Evolutionary conservation across 2,888 invertebrate species (phyloP), one percentile per base, ranked within the genome.

Genomic region (Napeogenes sylphis): DNA sequence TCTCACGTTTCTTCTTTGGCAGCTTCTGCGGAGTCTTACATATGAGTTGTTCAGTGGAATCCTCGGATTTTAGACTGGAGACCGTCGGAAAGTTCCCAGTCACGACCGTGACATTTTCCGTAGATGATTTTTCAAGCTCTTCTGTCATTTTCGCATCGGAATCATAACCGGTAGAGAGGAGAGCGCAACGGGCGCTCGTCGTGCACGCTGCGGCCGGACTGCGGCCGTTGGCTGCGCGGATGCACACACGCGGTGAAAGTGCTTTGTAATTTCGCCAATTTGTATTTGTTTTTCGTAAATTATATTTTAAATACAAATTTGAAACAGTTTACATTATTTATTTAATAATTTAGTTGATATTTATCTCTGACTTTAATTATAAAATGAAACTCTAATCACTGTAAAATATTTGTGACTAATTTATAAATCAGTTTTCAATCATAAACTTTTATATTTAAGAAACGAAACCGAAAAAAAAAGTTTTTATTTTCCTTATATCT

Each of bases 31-130:
- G 92, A 1, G 90, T 85, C 73, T 92, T 92, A 73, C 91, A 91
- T 63, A 93, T 92, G 54, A 93, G 72, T 67, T 91, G 92, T 71
- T 92, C 92, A 4, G 92, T 92, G 32, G 92, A 92, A 76, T 90
- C 87, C 74, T 91, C 87, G 8, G 91, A 91, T 68, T 90, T 88
- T 62, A 90, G 78, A 72, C 89, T 89, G 76, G 91, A 90, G 64
- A 90, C 86, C 33, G 91, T 90, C 71, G 78, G 75, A 73, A 76
- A 80, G 74, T 70, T 74, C 68, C 74, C 80, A 65, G 77, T 74
- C 71, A 79, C 76, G 71, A 69, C 70, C 71, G 77, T 70, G 72
- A 75, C 75, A 70, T 72, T 74, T 65, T 75, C 72, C 65, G 73
- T 68, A 58, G 78, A 75, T 46, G 72, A 68, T 63, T 73, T 73